Evolutionary conservation across 2,797 vertebrate genomes (phyloP).

Genomic region (Oreonectes daqikongensis): DNA sequence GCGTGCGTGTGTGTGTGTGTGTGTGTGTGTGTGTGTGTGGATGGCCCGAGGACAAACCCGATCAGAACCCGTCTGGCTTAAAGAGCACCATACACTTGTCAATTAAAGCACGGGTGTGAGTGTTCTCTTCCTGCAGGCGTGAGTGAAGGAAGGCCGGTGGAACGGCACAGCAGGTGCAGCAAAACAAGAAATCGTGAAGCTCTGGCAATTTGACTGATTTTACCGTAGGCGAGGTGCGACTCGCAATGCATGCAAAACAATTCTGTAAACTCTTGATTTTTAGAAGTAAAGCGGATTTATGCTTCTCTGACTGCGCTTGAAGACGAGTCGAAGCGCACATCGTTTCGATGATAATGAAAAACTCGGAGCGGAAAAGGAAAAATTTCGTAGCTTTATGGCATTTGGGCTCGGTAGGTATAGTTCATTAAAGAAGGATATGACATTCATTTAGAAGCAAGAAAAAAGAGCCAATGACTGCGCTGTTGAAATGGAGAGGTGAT

Average conservation of each 20-base stretch:
- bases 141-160: not conserved
- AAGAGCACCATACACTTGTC: constrained; percentile 23
- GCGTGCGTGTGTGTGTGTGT: not conserved
- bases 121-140: constrained; percentile 7
- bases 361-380: not conserved
- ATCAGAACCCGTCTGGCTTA: constrained; percentile 34
- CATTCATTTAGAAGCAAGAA: constrained; percentile 13
- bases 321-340: not conserved
- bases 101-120: constrained; percentile 22
- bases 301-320: not conserved
- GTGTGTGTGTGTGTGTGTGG: constrained; percentile 26
- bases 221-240: not conserved
- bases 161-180: constrained; percentile 7
- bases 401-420: not conserved
- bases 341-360: not conserved
- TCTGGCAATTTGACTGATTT: constrained; percentile 10
- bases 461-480: constrained; percentile 11
- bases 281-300: not conserved
- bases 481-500: not conserved
- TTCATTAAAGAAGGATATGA: constrained; percentile 17
- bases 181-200: constrained; percentile 5
- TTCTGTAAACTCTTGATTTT: not conserved
- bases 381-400: not conserved
- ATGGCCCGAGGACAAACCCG: constrained; percentile 26
- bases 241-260: not conserved